Evolutionary conservation across 2,113 vertebrate species (phyloP), one percentile per base, ranked within the genome.

Genomic region (Regulus satrapa): DNA sequence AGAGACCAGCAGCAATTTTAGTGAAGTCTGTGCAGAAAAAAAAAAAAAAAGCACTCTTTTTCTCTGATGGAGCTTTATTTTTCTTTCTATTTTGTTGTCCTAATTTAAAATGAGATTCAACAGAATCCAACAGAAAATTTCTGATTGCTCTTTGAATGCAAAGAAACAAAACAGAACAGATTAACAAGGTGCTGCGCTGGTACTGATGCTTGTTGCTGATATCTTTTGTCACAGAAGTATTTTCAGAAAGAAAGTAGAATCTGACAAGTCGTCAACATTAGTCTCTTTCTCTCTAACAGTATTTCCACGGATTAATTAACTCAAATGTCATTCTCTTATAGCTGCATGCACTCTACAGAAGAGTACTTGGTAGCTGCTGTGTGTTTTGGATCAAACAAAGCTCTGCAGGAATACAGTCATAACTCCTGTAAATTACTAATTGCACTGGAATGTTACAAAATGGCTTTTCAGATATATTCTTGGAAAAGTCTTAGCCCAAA

Each of bases 361-460:
- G 95, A 95, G 96, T 93, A 89, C 96, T 97, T 95, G 75, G 95
- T 78, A 88, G 74, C 92, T 97, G 94, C 97, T 96, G 88, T 96
- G 97, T 97, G 97, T 97, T 97, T 96, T 96, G 92, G 87, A 97
- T 95, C 96, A 97, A 96, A 95, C 94, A 97, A 97, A 93, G 89
- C 91, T 93, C 92, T 91, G 94, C 92, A 95, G 95, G 91, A 56
- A 97, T 95, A 94, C 80, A 96, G 54, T 95, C 93, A 85, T 85
- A 95, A 82, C 43, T 91, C 68, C 72, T 56, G 91, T 71, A 96
- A 97, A 95, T 97, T 95, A 77, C 88, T 93, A 89, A 54, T 86
- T 82, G 76, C 80, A 74, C 49, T 73, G 43, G 75, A 97, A 97
- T 46, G 72, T 40, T 96, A 94, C 71, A 82, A 91, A 96, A 92